Conservation (phyloP, 1,140 invertebrate genomes). For the Ectropis grisescens region DNA sequence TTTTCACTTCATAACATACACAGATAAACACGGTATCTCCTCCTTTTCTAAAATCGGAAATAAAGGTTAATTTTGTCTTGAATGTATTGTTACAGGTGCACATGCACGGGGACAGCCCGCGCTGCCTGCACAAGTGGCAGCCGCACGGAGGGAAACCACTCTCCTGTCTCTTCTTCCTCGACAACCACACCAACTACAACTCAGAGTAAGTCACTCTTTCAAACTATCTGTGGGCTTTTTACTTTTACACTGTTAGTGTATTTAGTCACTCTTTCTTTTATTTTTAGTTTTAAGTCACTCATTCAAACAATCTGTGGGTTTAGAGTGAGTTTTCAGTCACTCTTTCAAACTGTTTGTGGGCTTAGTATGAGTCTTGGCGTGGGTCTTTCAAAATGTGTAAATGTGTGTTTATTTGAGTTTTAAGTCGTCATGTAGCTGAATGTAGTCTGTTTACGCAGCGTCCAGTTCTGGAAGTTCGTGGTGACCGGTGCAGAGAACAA, state of each 20-base stretch:
- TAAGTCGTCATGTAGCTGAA: no score
- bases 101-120: constrained; percentile 74
- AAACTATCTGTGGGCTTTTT: no score
- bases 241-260: no score
- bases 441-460: constrained; percentile 62
- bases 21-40: no score
- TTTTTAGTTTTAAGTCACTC: no score
- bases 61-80: no score
- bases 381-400: background rate
- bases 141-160: constrained; percentile 90
- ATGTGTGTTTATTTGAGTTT: background rate
- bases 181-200: constrained; percentile 87
- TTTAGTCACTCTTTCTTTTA: no score
- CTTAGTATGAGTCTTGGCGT: no score
- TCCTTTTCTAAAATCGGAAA: no score
- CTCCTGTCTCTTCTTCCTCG: constrained; percentile 90
- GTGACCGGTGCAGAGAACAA: constrained; percentile 92
- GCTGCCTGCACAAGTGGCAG: constrained; percentile 91
- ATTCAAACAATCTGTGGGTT: background rate
- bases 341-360: no score
- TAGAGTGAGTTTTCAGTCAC: no score
- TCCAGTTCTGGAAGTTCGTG: constrained; percentile 94
- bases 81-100: constrained; percentile 65
- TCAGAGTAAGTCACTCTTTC: constrained; percentile 88
- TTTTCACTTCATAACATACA: no score